phyloP scores from a whole-genome alignment of 2,797 vertebrate genomes.

The Pachyuromys duprasi region DNA sequence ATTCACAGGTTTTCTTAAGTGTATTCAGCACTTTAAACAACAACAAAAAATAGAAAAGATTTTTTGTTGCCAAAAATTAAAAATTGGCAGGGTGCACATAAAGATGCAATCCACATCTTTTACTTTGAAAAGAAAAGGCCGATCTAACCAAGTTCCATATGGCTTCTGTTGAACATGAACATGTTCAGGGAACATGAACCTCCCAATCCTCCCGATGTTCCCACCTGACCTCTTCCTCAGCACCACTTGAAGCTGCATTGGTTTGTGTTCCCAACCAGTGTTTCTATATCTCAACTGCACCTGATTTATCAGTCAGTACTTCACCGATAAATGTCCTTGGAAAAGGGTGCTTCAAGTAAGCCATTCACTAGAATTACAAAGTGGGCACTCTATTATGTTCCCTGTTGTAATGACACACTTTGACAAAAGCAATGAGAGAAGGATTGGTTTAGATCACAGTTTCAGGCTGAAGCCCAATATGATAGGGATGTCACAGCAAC shows the following conservation, averaged over 20 bases:
- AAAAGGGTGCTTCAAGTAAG: neutral
- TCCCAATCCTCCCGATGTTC: neutral
- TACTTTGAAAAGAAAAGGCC: no score
- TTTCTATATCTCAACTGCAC: neutral
- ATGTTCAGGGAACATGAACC: accelerated
- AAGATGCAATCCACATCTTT: neutral
- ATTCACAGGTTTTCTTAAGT: slow-evolving; percentile 21
- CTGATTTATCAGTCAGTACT: neutral
- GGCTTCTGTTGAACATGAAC: neutral
- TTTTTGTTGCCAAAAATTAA: slow-evolving; percentile 21
- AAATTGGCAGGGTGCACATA: neutral
- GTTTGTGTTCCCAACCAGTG: neutral
- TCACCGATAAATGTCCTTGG: neutral
- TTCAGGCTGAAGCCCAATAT: neutral
- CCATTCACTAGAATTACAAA: neutral
- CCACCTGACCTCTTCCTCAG: neutral
- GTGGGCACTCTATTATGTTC: neutral
- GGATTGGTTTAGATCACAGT: neutral
- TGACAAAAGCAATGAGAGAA: neutral
- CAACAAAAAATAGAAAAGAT: no score
- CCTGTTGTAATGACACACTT: neutral
- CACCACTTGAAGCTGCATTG: neutral
- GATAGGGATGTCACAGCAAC: no score
- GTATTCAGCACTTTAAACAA: neutral
- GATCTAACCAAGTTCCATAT: accelerated